Evolutionary conservation across 2,888 invertebrate species (phyloP).

Genomic region (Andrena marginata): DNA sequence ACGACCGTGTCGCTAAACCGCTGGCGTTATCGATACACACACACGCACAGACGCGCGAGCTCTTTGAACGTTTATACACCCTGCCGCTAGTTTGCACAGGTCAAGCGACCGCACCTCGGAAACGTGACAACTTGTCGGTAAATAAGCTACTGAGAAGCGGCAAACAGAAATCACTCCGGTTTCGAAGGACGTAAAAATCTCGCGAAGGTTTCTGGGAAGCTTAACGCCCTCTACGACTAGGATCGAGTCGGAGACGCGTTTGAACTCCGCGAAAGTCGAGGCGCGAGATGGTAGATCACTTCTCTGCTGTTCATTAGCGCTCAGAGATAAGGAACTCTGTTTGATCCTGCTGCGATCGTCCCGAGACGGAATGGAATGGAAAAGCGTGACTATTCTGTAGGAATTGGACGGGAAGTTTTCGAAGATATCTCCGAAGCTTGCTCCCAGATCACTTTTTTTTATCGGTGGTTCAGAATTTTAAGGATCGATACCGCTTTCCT

Average conservation of each 20-base stretch:
- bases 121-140: background rate
- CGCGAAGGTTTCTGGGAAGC: background rate
- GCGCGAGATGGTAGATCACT: background rate
- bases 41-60: background rate
- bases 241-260: background rate
- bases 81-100: background rate
- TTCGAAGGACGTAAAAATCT: too few species aligned
- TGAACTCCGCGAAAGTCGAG: background rate
- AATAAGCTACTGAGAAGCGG: background rate
- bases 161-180: too few species aligned
- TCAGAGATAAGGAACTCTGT: background rate
- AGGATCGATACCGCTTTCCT: background rate
- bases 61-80: constrained; percentile 22
- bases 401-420: too few species aligned
- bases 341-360: too few species aligned
- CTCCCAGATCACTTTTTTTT: too few species aligned
- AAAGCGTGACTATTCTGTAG: too few species aligned
- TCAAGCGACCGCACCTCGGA: background rate
- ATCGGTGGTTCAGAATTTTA: too few species aligned
- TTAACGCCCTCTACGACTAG: background rate
- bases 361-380: too few species aligned
- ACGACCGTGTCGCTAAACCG: constrained; percentile 15
- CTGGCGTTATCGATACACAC: constrained; percentile 26
- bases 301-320: background rate
- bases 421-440: too few species aligned